Percentiles rank a stretch among this genome's conserved stretches.
phyloP scores from a whole-genome alignment of 1,140 invertebrate genomes.

The Branchinecta lynchi region DNA sequence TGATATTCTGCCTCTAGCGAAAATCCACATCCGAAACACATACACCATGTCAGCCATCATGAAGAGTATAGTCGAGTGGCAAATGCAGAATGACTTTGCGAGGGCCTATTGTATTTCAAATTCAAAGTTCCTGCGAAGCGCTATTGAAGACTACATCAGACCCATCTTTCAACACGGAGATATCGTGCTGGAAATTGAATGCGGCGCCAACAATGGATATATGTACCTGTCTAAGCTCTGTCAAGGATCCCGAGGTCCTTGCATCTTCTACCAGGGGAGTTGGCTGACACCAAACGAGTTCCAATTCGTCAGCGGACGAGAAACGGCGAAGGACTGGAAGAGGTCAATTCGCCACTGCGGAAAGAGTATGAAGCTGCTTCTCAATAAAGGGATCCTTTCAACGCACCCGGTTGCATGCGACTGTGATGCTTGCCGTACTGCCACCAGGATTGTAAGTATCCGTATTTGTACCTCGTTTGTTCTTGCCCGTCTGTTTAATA shows the following conservation, averaged over 20 bases:
- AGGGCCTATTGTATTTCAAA: slow-evolving; percentile 16
- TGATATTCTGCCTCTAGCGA: no score
- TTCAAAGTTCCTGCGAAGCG: slow-evolving; percentile 22
- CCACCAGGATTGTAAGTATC: neutral
- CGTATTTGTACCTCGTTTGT: neutral
- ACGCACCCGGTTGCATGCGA: slow-evolving; percentile 34
- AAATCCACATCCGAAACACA: no score
- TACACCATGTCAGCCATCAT: no score
- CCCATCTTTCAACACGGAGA: slow-evolving; percentile 32
- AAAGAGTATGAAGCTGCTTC: slow-evolving; percentile 37
- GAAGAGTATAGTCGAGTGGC: no score
- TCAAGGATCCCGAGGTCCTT: slow-evolving; percentile 35
- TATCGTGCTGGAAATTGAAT: slow-evolving; percentile 34
- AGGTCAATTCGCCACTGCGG: slow-evolving; percentile 36
- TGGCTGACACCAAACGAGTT: slow-evolving; percentile 40
- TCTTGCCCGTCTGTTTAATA: no score
- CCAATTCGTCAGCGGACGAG: slow-evolving; percentile 36
- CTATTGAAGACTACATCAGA: slow-evolving; percentile 29
- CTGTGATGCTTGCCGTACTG: slow-evolving; percentile 30
- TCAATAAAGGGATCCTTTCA: slow-evolving; percentile 35
- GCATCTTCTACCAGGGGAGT: slow-evolving; percentile 32
- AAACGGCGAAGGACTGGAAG: slow-evolving; percentile 40
- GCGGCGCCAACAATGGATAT: slow-evolving; percentile 32
- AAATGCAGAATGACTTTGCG: slow-evolving; percentile 15
- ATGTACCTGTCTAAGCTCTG: slow-evolving; percentile 33